Base-by-base conservation (phyloP, 2,888 invertebrate genomes). In the Meganola albula region DNA sequence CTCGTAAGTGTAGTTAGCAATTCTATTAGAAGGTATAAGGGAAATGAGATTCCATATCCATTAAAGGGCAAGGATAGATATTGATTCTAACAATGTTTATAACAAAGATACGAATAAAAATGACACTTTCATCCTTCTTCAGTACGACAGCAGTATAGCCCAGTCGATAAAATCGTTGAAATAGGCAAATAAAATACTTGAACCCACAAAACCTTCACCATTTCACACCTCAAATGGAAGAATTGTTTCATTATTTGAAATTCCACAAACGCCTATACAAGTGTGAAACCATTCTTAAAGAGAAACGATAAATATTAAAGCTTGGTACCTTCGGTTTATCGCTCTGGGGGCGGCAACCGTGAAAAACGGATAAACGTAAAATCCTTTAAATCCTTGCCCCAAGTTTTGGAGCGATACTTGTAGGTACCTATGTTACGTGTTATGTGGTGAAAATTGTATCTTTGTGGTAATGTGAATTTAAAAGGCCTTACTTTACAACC, bases 251-350 rank as follows among this genome's bases (percentile, higher is more conserved):
- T 16, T 16, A 5, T 16, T 16, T 5, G 16, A 16, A 16, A 5
- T 16, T 6, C 4, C 16, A 16, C 16, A 34, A 40, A 31, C 28
- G 26, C 21, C 8, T 30, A 23, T 36, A 28, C 40, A 34, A 30
- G 43, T 40, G 39, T 31, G 40, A 50, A 52, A 60, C 47, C 48
- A 61, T 59, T 53, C 53, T 55, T 55, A 59, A 62, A 63, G 57
- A 63, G 60, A 56, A 67, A 63, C 72, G 63, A 75, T 76, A 78
- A 78, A 77, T 77, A 76, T 75, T 68, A 74, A 74, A 71, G 74
- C 74, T 72, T 73, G 70, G 72, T 63, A 63, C 50, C 57, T 61
- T 46, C 55, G 63, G 65, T 68, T 76, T 79, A 77, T 78, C 76
- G 65, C 69, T 43, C 50, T 48, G 45, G 56, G 52, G 56, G 66